These are phyloP conservation scores for Pleuronectes platessa DNA, from an alignment of 2,113 vertebrate species.

Conservation along the genomic window DNA sequence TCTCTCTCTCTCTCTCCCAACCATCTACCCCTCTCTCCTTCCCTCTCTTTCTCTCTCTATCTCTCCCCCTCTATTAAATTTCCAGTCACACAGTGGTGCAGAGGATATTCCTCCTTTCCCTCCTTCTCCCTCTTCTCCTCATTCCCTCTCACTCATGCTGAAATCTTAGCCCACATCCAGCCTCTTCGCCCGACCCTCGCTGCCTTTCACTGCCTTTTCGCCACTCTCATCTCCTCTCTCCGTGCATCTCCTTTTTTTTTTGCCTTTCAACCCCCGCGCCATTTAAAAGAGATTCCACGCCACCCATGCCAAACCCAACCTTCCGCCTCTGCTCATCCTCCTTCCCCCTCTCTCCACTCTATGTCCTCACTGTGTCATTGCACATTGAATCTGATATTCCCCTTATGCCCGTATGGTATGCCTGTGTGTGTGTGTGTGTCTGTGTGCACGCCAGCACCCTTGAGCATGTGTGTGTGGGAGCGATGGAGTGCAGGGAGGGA, in stretches of 20 bases:
- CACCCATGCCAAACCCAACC: constrained; percentile 60
- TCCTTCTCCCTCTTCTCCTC: constrained; percentile 64
- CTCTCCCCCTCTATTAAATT: constrained; percentile 83
- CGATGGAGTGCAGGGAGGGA: constrained; percentile 38
- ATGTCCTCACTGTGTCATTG: constrained; percentile 79
- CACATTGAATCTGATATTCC: constrained; percentile 77
- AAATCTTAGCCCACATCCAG: constrained; percentile 70
- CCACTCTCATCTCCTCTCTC: constrained; percentile 45
- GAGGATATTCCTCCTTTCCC: constrained; percentile 84
- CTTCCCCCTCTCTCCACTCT: constrained; percentile 52
- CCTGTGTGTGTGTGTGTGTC: constrained; percentile 13
- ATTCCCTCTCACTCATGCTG: constrained; percentile 66
- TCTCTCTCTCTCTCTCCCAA: constrained; percentile 50
- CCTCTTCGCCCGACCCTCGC: constrained; percentile 49
- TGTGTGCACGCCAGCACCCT: constrained; percentile 30
- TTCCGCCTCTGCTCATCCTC: constrained; percentile 37
- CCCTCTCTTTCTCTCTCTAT: constrained; percentile 60
- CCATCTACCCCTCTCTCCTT: constrained; percentile 43
- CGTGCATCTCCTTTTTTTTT: constrained; percentile 32
- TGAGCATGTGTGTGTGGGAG: constrained; percentile 42
- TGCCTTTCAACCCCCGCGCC: constrained; percentile 62
- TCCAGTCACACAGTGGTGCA: constrained; percentile 88
- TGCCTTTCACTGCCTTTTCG: constrained; percentile 45
- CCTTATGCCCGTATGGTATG: constrained; percentile 61
- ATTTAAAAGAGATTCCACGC: constrained; percentile 68